phyloP scores from a whole-genome alignment of 2,797 vertebrate genomes.

The Spea hammondii region DNA sequence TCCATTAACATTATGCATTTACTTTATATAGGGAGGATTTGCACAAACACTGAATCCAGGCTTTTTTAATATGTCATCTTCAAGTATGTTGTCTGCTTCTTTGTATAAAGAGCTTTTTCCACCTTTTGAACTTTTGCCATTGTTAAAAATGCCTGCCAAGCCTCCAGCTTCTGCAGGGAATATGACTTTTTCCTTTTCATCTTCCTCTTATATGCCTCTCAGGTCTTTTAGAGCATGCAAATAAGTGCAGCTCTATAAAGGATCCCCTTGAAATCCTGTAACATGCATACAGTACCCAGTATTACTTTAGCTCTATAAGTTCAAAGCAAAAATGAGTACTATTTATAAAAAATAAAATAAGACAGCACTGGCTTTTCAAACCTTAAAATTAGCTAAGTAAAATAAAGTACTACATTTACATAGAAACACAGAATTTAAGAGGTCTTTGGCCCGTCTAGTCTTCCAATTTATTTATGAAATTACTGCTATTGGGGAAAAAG shows the following conservation, averaged over 20 bases:
- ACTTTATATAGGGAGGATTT: slow-evolving; percentile 10
- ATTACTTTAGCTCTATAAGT: slow-evolving; percentile 36
- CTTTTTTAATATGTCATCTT: slow-evolving; percentile 40
- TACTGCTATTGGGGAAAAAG: no score
- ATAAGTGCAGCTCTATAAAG: slow-evolving; percentile 43
- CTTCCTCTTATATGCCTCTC: slow-evolving; percentile 41
- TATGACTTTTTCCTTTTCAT: slow-evolving; percentile 51
- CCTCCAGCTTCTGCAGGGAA: slow-evolving; percentile 43
- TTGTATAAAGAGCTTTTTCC: slow-evolving; percentile 48
- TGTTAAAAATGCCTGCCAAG: slow-evolving; percentile 49
- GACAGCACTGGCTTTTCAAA: neutral
- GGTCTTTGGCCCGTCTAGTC: no score
- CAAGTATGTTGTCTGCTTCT: slow-evolving; percentile 44
- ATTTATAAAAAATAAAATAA: slow-evolving; percentile 2
- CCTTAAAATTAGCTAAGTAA: neutral
- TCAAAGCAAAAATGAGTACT: slow-evolving; percentile 30
- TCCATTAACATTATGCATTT: neutral
- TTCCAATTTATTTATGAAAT: no score
- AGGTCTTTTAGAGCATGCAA: slow-evolving; percentile 49
- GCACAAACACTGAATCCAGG: slow-evolving; percentile 8
- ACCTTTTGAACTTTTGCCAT: slow-evolving; percentile 51
- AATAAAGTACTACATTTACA: neutral
- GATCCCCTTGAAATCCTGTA: slow-evolving; percentile 50
- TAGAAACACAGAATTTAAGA: no score
- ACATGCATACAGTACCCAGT: slow-evolving; percentile 40